Evolutionary conservation across 2,113 vertebrate genomes (phyloP), one percentile per base, ranked within the genome.

Genomic region (Pangasianodon gigas): DNA sequence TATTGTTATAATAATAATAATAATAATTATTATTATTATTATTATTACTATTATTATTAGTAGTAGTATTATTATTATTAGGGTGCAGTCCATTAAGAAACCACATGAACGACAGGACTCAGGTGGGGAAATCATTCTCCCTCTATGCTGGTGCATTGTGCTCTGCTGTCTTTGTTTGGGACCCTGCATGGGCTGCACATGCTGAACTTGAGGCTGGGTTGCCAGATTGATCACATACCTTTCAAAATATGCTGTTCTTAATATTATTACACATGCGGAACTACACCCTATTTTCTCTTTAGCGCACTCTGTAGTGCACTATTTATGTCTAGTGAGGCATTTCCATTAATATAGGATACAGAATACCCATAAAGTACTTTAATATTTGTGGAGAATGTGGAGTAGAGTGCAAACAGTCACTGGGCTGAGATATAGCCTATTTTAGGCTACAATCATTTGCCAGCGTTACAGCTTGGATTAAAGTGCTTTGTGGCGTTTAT

Each of bases 131-230:
- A 1, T 87, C 32, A 26, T 56, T 62, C 46, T 79, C n/a, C 52
- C 4, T 77, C 51, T 44, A 77, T 62, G 71, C 37, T 37, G 21
- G 21, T 87, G 86, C 86, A 79, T 87, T 87, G 86, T 87, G 52
- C 54, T 77, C 54, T 46, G 67, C 74, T 87, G 71, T 87, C 86
- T 87, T 87, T 87, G 86, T 87, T 87, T 87, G 86, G 86, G 86
- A 79, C 86, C 16, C 86, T 87, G 86, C 74, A 77, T 79, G 71
- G 74, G 24, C 37, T 87, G n/a, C 86, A 87, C 86, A 87, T 79
- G 71, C 86, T 79, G 74, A 77, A 77, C 86, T 77, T 87, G 71
- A 87, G 24, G 3, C 54, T 74, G 37, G 86, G 86, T 87, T 87
- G 86, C 86, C 86, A 87, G 74, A 79, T 79, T 58, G 11, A 46